Conservation (phyloP, 2,113 vertebrate species). For the Neopipo cinnamomea region DNA sequence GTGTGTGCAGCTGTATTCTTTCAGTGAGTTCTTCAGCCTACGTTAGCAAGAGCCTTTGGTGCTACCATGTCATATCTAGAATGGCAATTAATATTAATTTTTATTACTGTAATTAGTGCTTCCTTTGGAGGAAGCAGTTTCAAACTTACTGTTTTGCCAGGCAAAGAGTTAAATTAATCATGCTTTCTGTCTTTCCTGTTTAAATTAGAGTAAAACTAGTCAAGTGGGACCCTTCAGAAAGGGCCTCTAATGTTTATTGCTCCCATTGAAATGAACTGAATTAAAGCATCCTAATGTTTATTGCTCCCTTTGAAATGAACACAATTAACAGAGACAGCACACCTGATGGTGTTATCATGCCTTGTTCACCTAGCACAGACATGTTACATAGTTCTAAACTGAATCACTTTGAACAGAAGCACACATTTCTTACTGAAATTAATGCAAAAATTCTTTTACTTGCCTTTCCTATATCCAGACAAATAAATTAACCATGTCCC, state of each 20-base stretch:
- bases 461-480: not conserved
- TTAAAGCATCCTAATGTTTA: slow-evolving; percentile 70
- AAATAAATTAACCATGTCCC: not conserved
- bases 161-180: slow-evolving; percentile 57
- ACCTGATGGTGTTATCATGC: slow-evolving; percentile 47
- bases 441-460: not conserved
- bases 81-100: not conserved
- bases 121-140: slow-evolving; percentile 1
- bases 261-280: slow-evolving; percentile 60
- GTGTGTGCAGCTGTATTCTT: not conserved
- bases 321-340: slow-evolving; percentile 60
- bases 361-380: slow-evolving; percentile 21
- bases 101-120: not conserved
- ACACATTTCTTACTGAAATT: not conserved
- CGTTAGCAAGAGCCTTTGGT: not conserved
- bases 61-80: not conserved
- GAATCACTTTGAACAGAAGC: not conserved
- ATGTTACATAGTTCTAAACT: not conserved
- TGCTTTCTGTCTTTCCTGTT: slow-evolving; percentile 15
- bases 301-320: slow-evolving; percentile 59
- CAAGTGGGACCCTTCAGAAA: slow-evolving; percentile 58
- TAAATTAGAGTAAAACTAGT: slow-evolving; percentile 48
- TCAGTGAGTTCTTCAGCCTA: not conserved
- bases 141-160: slow-evolving; percentile 22
- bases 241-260: slow-evolving; percentile 66